Evolutionary conservation across 1,140 invertebrate genomes (phyloP), one percentile per base, ranked within the genome.

Genomic region (Trinorchestia longiramus): DNA sequence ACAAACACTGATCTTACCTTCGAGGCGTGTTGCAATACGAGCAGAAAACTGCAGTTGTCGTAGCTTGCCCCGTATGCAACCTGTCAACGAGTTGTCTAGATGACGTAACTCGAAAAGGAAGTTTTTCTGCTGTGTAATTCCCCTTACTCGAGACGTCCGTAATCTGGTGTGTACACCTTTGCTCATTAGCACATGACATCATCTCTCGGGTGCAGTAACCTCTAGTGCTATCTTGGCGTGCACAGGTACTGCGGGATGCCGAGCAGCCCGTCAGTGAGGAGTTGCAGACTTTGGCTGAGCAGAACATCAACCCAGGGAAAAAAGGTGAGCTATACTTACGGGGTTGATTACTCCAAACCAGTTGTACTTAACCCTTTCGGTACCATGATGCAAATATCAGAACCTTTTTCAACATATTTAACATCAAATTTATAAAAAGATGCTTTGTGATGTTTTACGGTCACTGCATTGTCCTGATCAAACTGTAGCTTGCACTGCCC

Each of bases 231-330:
- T 77, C 15, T 77, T 91, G n/a, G n/a, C 47, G 6, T 91, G 3
- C 43, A 43, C 88, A 91, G 88, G 88, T 91, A 19, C 41, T 91
- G 88, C 8, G 43, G 88, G 88, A 91, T 28, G 88, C 88, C 88
- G 88, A 43, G 3, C 88, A 91, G 41, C 17, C 88, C 43, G 88
- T 91, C 41, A 91, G 88, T 28, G 88, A 91, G 41, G 88, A 91
- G 88, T 41, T 91, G 88, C 41, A 42, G 19, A 15, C 41, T 0
- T 3, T 91, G 41, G 88, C 43, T 91, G 41, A 43, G 88, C 88
- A 42, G 88, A 91, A 43, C 88, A 15, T 43, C 41, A 91, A 42
- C 3, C 11, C 88, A 11, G 41, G 88, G 28, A 91, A 91, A 42
- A 91, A 42, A 91, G 43, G 88, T 91, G 43, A 91, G 88, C 8